phyloP scores from a whole-genome alignment of 2,113 vertebrate species.

The Etheostoma cragini region DNA sequence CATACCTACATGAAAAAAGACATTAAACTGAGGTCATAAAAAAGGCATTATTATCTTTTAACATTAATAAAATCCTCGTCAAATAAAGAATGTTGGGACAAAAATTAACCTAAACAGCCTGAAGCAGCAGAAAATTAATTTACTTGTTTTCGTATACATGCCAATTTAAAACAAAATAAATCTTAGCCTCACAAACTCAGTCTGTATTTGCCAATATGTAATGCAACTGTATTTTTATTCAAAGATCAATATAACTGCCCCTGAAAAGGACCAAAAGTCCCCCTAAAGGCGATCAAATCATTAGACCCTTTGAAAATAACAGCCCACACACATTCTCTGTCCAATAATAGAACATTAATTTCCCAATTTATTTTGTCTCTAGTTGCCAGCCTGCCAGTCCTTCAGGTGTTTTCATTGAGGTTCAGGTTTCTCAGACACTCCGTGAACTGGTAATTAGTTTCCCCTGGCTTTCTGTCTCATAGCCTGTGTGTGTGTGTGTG shows the following conservation, averaged over 20 bases:
- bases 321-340: conserved; percentile 46
- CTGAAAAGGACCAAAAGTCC: conserved; percentile 50
- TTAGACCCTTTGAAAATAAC: conserved; percentile 44
- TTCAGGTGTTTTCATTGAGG: conserved; percentile 79
- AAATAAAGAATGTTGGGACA: background rate
- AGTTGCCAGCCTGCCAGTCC: conserved; percentile 68
- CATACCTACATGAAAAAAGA: background rate
- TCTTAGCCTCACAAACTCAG: background rate
- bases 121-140: background rate
- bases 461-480: conserved; percentile 70
- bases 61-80: background rate
- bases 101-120: conserved; percentile 6
- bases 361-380: conserved; percentile 78
- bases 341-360: conserved; percentile 79
- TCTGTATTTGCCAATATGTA: background rate
- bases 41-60: background rate
- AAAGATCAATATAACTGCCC: conserved; percentile 41
- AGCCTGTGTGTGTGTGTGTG: conserved; percentile 15
- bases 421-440: conserved; percentile 74
- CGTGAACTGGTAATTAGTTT: conserved; percentile 81
- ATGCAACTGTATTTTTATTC: conserved; percentile 31
- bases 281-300: conserved; percentile 60
- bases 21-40: background rate
- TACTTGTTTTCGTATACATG: background rate
- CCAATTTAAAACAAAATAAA: conserved; percentile 5